Percentiles rank a stretch among this genome's conserved stretches.
Conservation (phyloP, 2,113 vertebrate genomes). For the Corydoras maculifer region DNA sequence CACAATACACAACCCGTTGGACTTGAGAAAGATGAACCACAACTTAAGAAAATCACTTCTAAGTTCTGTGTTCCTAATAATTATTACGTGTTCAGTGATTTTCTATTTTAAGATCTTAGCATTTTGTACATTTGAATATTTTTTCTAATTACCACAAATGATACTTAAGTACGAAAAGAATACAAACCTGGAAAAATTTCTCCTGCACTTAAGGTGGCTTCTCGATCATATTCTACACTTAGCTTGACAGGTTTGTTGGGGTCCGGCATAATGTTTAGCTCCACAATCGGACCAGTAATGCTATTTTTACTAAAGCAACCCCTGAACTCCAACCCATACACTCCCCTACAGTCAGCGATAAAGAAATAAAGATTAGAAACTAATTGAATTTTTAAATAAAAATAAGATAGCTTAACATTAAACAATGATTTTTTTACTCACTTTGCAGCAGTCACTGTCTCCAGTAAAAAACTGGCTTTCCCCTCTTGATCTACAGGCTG, state of each 20-base stretch:
- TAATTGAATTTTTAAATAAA: background rate
- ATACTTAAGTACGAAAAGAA: background rate
- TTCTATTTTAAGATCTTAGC: too few relatives aligned
- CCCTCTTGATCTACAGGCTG: constrained; percentile 70
- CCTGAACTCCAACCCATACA: constrained; percentile 68
- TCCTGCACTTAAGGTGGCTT: constrained; percentile 68
- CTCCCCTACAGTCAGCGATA: constrained; percentile 68
- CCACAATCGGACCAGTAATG: constrained; percentile 70
- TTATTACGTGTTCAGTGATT: too few relatives aligned
- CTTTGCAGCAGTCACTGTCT: constrained; percentile 71
- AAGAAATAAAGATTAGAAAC: constrained; percentile 3
- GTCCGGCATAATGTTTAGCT: constrained; percentile 76
- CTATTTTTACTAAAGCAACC: constrained; percentile 61
- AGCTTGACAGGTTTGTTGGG: constrained; percentile 75
- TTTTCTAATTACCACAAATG: background rate
- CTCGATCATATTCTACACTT: constrained; percentile 69
- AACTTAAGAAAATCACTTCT: too few relatives aligned
- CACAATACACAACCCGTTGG: too few relatives aligned
- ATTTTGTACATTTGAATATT: too few relatives aligned
- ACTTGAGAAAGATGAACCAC: too few relatives aligned
- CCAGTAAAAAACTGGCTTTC: constrained; percentile 69
- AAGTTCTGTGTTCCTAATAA: too few relatives aligned
- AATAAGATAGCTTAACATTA: too few relatives aligned
- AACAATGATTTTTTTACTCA: constrained; percentile 58
- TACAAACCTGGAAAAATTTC: constrained; percentile 74